Evolutionary conservation across 2,113 vertebrate species (phyloP).

Genomic region (Gavialis gangeticus): DNA sequence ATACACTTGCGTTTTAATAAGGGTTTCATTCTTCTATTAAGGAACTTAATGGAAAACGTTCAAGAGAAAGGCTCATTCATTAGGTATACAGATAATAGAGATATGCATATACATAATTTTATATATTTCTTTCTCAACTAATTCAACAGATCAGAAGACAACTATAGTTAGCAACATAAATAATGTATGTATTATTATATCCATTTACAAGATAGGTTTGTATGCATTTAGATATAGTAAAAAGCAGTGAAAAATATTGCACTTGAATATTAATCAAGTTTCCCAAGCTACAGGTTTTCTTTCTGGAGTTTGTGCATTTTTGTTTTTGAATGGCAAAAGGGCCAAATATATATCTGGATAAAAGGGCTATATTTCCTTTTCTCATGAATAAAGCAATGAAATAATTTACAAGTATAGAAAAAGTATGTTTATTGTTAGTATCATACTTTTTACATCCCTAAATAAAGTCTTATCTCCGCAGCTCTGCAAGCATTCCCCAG

Average conservation of each 20-base stretch:
- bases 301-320: neutral
- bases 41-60: neutral
- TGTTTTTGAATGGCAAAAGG: neutral
- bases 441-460: neutral
- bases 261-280: neutral
- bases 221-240: rapidly evolving
- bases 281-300: neutral
- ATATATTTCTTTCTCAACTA: neutral
- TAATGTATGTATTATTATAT: neutral
- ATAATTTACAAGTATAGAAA: neutral
- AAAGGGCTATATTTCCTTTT: neutral
- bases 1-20: neutral
- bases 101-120: neutral
- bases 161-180: neutral
- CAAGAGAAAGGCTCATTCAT: neutral
- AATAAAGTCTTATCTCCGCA: neutral
- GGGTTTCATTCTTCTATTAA: constrained; percentile 7
- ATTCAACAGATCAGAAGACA: neutral
- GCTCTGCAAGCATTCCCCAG: neutral
- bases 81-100: neutral
- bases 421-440: neutral
- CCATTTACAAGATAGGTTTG: neutral
- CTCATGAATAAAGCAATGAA: neutral
- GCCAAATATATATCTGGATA: neutral
- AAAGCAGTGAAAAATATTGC: neutral